Conservation (phyloP, 1,140 invertebrate species). For the Adoxophyes honmai region DNA sequence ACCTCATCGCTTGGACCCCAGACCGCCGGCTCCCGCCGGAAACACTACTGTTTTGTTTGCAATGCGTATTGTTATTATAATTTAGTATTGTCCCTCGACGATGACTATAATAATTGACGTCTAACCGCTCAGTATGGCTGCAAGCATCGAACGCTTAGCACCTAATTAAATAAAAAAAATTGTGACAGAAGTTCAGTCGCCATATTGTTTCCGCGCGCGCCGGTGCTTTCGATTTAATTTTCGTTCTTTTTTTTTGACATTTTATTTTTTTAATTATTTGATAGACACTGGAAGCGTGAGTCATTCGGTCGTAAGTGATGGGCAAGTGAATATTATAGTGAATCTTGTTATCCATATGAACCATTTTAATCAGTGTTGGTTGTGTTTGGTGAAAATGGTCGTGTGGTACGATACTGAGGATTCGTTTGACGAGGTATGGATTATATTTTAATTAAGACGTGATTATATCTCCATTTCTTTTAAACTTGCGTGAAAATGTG, state of each 20-base stretch:
- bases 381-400: constrained; percentile 44
- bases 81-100: constrained; percentile 34
- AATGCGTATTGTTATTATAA: constrained; percentile 56
- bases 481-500: no score
- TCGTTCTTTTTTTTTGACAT: neutral
- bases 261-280: neutral
- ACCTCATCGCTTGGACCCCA: constrained; percentile 20
- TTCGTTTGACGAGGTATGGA: constrained; percentile 33
- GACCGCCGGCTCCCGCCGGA: constrained; percentile 33
- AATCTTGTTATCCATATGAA: neutral
- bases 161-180: neutral
- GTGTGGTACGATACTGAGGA: constrained; percentile 48
- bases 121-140: constrained; percentile 7
- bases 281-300: neutral
- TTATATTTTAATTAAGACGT: neutral
- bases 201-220: no score
- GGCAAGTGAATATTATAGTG: neutral
- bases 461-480: no score
- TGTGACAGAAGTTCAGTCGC: no score
- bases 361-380: constrained; percentile 8
- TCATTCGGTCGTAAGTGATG: neutral
- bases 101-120: constrained; percentile 15
- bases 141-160: neutral
- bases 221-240: no score
- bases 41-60: constrained; percentile 42